A percentile compares a stretch with the other conserved stretches of the same genome.
phyloP scores from a whole-genome alignment of 92 coral and sea anemone species.

The Phenganax stokvisi region DNA sequence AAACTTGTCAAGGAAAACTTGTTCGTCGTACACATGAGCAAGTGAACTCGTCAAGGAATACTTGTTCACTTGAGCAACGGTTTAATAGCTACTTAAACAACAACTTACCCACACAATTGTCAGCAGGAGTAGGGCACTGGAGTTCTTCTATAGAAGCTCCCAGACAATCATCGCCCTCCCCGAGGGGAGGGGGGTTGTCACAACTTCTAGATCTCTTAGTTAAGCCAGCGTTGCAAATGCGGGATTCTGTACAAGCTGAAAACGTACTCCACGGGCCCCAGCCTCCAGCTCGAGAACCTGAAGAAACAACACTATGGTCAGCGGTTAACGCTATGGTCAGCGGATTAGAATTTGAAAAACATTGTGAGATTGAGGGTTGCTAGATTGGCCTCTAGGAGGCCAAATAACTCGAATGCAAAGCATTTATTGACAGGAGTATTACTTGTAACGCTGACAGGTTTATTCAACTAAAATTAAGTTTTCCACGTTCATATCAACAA shows the following conservation, averaged over 20 bases:
- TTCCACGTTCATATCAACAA: too few relatives aligned
- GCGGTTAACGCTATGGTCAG: not conserved
- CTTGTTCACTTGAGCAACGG: too few relatives aligned
- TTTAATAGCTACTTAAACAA: not conserved
- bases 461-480: too few relatives aligned
- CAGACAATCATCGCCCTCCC: constrained; percentile 80
- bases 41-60: too few relatives aligned
- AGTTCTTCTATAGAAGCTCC: constrained; percentile 62
- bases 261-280: constrained; percentile 73
- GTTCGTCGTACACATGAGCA: too few relatives aligned
- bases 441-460: too few relatives aligned
- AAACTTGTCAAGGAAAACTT: too few relatives aligned
- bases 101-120: constrained; percentile 70
- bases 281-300: constrained; percentile 86
- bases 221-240: constrained; percentile 62
- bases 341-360: too few relatives aligned
- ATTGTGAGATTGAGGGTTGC: too few relatives aligned
- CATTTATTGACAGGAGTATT: too few relatives aligned
- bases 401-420: too few relatives aligned
- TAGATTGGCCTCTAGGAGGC: too few relatives aligned
- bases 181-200: constrained; percentile 69
- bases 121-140: constrained; percentile 69
- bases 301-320: not conserved
- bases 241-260: constrained; percentile 67
- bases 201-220: constrained; percentile 63